phyloP scores from a whole-genome alignment of 2,888 invertebrate species.

The Cephus runcator region DNA sequence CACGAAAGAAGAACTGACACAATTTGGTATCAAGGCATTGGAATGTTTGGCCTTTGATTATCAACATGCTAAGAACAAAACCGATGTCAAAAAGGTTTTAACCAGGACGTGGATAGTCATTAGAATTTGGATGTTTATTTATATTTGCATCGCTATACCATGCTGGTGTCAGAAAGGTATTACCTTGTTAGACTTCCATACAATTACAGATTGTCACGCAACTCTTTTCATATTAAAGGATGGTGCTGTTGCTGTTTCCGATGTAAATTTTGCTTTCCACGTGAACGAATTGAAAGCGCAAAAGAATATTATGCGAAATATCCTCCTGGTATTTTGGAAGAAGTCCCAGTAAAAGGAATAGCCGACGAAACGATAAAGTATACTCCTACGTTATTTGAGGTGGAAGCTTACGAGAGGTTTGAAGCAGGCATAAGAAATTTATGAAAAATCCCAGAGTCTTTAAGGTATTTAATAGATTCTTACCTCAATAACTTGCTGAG shows the following conservation, averaged over 20 bases:
- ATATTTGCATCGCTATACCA: slow-evolving; percentile 65
- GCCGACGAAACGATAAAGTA: slow-evolving; percentile 60
- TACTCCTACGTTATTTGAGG: slow-evolving; percentile 69
- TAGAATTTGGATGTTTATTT: slow-evolving; percentile 65
- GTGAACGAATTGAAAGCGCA: slow-evolving; percentile 67
- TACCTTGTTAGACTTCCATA: slow-evolving; percentile 14
- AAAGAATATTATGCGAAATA: slow-evolving; percentile 70
- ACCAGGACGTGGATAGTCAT: slow-evolving; percentile 55
- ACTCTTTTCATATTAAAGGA: slow-evolving; percentile 59
- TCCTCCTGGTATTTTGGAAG: slow-evolving; percentile 69
- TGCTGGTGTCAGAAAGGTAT: slow-evolving; percentile 68
- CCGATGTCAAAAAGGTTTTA: slow-evolving; percentile 39
- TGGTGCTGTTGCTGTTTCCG: slow-evolving; percentile 72
- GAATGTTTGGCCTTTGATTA: slow-evolving; percentile 63
- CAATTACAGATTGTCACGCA: neutral
- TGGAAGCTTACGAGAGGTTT: slow-evolving; percentile 69
- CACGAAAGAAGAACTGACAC: slow-evolving; percentile 64
- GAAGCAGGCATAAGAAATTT: slow-evolving; percentile 70
- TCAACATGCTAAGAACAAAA: slow-evolving; percentile 43
- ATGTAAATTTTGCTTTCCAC: slow-evolving; percentile 71
- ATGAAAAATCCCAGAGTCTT: slow-evolving; percentile 36
- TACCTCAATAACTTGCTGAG: slow-evolving; percentile 85
- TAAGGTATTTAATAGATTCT: slow-evolving; percentile 40
- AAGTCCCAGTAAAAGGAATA: slow-evolving; percentile 46
- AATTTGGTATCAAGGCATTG: slow-evolving; percentile 63